These are phyloP conservation scores for Diadophis punctatus DNA, from an alignment of 2,113 vertebrate species.

Conservation along the genomic window DNA sequence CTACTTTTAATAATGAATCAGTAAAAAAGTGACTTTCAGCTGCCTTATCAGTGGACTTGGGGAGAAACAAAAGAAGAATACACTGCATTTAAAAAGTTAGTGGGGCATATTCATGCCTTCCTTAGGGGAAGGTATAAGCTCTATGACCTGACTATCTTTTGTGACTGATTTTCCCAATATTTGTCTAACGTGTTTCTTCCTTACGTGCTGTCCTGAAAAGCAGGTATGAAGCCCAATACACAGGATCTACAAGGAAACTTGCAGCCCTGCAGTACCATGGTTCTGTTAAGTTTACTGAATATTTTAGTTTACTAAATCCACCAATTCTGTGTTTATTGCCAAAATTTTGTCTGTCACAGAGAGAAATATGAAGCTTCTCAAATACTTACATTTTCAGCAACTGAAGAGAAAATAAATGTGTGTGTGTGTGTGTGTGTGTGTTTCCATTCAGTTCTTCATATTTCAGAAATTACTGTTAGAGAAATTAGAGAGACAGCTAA, in stretches of 20 bases:
- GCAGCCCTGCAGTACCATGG: not conserved
- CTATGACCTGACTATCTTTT: not conserved
- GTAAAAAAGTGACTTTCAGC: not conserved
- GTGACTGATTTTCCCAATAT: not conserved
- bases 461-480: not conserved
- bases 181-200: not conserved
- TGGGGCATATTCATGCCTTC: not conserved
- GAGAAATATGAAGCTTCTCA: conserved; percentile 3
- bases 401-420: not conserved
- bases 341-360: not conserved
- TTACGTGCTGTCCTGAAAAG: not conserved
- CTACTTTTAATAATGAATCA: not conserved
- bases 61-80: not conserved
- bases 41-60: not conserved
- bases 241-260: not conserved
- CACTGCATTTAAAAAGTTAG: not conserved
- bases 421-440: not conserved
- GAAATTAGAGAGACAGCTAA: not conserved
- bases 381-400: not conserved
- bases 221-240: not conserved
- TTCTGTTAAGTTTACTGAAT: not conserved
- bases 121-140: not conserved
- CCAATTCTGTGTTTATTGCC: not conserved
- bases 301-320: not conserved
- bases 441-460: not conserved